Conservation (phyloP, 92 coral and sea anemone genomes). For the Metridium senile region DNA sequence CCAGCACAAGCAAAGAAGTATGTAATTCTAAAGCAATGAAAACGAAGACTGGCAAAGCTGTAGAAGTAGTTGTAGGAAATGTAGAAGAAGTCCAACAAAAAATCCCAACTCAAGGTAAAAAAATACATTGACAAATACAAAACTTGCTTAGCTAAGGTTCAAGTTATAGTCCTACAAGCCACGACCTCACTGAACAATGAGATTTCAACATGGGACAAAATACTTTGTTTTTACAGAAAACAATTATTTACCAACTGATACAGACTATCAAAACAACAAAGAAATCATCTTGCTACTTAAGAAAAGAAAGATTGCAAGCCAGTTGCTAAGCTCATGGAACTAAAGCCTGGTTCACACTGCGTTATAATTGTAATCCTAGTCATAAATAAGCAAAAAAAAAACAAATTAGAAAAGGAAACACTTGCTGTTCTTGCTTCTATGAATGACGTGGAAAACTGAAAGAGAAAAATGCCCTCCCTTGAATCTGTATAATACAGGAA, state of each 20-base stretch:
- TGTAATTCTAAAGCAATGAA: background rate
- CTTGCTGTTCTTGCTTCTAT: too few relatives aligned
- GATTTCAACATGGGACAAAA: constrained; percentile 1
- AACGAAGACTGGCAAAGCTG: constrained; percentile 44
- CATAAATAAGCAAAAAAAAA: too few relatives aligned
- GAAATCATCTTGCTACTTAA: background rate
- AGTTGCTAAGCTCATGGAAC: constrained; percentile 19
- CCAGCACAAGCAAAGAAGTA: background rate
- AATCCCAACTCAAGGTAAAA: constrained; percentile 52
- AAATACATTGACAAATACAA: constrained; percentile 41
- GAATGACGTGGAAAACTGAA: too few relatives aligned
- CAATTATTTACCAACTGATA: background rate
- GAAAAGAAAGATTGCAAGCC: background rate
- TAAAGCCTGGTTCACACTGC: too few relatives aligned
- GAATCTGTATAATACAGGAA: too few relatives aligned
- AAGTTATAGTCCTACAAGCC: constrained; percentile 42
- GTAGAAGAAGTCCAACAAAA: constrained; percentile 29
- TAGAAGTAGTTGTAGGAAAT: constrained; percentile 35
- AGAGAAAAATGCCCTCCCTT: too few relatives aligned
- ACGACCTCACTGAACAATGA: constrained; percentile 11
- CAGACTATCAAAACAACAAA: constrained; percentile 3
- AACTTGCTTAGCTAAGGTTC: constrained; percentile 39
- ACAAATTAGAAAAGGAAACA: too few relatives aligned
- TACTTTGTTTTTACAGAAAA: background rate
- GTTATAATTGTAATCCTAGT: too few relatives aligned